Percentiles rank a stretch among this genome's conserved stretches.
phyloP scores from a whole-genome alignment of 2,113 vertebrate species.

The Sceloporus undulatus region DNA sequence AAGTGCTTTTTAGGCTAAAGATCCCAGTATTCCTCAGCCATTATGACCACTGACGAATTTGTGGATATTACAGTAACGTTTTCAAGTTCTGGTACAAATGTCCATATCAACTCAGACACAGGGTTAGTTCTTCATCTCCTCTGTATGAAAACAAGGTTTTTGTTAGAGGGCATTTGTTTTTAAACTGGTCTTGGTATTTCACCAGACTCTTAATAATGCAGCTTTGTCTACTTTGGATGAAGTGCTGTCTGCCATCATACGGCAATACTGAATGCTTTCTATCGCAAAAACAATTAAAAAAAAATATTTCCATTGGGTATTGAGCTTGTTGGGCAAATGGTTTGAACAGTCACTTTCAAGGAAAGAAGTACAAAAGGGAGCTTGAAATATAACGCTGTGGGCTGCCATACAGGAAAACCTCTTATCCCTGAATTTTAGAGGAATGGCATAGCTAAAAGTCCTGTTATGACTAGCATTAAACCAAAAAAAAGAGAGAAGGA shows the following conservation, averaged over 20 bases:
- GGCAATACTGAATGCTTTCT: not conserved
- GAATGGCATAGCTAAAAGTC: constrained; percentile 9
- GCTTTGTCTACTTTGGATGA: constrained; percentile 13
- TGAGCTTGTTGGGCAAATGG: constrained; percentile 18
- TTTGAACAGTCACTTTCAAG: not conserved
- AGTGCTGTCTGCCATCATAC: constrained; percentile 27
- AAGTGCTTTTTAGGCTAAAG: not conserved
- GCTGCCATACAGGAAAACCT: not conserved
- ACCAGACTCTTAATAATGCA: constrained; percentile 3
- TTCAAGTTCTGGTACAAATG: not conserved
- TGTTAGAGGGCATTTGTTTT: not conserved
- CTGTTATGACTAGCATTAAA: constrained; percentile 7
- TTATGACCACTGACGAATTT: no score
- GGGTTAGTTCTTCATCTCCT: not conserved
- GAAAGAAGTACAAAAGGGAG: constrained; percentile 12
- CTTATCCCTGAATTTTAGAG: constrained; percentile 9
- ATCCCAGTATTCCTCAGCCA: not conserved
- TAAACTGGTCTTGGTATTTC: not conserved
- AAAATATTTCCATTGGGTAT: not conserved
- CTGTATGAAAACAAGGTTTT: not conserved
- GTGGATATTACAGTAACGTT: no score
- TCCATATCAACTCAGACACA: not conserved
- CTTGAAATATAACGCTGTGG: constrained; percentile 13
- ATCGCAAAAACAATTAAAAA: not conserved
- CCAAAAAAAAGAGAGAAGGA: not conserved